These are phyloP conservation scores for Calliphora vomitoria DNA, from an alignment of 2,888 invertebrate species.

Conservation along the genomic window DNA sequence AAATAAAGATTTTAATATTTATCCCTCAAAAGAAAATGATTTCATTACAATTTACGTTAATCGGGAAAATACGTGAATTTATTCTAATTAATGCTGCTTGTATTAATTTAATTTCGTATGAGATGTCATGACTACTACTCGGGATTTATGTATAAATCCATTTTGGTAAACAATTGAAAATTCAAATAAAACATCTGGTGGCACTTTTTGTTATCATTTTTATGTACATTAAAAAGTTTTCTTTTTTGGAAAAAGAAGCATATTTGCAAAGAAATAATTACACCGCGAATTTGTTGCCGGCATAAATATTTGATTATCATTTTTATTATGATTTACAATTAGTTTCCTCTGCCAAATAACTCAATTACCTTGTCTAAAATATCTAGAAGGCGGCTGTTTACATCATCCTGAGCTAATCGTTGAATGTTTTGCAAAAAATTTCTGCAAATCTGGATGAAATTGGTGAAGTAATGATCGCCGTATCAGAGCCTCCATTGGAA, in stretches of 20 bases:
- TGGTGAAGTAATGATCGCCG: conserved; percentile 93
- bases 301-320: neutral
- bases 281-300: conserved; percentile 24
- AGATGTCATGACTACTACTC: no score
- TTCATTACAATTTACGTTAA: no score
- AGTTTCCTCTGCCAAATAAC: neutral
- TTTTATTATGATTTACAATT: neutral
- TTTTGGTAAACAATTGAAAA: no score
- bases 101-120: no score
- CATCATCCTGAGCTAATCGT: conserved; percentile 49
- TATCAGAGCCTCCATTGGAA: conserved; percentile 93
- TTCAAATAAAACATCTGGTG: neutral
- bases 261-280: conserved; percentile 4
- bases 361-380: neutral
- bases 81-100: no score
- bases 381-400: neutral
- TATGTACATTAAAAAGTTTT: neutral
- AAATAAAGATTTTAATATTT: no score
- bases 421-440: conserved; percentile 70
- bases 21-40: no score
- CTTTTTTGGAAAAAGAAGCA: conserved; percentile 12
- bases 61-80: no score
- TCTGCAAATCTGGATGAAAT: conserved; percentile 95
- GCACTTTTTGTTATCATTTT: conserved; percentile 13
- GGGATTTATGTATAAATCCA: no score